Conservation (phyloP, 2,888 invertebrate genomes). For the Cephus pulcher region DNA sequence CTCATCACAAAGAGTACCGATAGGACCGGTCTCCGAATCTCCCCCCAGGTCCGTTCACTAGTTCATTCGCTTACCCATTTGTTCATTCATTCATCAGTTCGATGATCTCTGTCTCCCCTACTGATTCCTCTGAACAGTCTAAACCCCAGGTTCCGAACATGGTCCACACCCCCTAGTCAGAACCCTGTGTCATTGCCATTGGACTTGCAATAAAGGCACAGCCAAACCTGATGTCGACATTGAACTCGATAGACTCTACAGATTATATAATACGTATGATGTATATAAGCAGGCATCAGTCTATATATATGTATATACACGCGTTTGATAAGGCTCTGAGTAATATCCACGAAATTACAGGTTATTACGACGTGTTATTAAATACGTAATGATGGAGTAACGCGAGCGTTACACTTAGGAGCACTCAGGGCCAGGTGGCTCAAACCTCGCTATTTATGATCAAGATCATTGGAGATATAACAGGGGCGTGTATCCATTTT, state of each 20-base stretch:
- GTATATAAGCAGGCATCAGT: not conserved
- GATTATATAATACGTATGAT: not conserved
- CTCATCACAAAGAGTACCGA: constrained; percentile 23
- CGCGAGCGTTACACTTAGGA: constrained; percentile 8
- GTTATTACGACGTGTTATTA: constrained; percentile 48
- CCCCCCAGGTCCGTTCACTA: constrained; percentile 46
- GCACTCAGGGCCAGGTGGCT: too few species aligned
- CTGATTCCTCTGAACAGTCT: too few species aligned
- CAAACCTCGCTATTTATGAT: too few species aligned
- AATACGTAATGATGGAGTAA: constrained; percentile 48
- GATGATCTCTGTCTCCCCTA: too few species aligned
- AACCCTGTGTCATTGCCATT: too few species aligned
- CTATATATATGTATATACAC: not conserved
- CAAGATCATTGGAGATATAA: too few species aligned
- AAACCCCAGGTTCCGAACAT: too few species aligned
- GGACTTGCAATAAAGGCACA: too few species aligned
- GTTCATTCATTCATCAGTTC: constrained; percentile 25
- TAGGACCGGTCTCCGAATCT: constrained; percentile 15
- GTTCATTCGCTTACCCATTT: constrained; percentile 33
- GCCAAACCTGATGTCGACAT: too few species aligned
- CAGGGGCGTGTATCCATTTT: too few species aligned
- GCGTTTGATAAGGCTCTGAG: constrained; percentile 1
- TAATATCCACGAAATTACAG: constrained; percentile 36
- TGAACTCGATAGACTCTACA: not conserved
- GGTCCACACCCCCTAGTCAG: too few species aligned